Conservation (phyloP, 2,797 vertebrate genomes). For the Chiloscyllium punctatum region DNA sequence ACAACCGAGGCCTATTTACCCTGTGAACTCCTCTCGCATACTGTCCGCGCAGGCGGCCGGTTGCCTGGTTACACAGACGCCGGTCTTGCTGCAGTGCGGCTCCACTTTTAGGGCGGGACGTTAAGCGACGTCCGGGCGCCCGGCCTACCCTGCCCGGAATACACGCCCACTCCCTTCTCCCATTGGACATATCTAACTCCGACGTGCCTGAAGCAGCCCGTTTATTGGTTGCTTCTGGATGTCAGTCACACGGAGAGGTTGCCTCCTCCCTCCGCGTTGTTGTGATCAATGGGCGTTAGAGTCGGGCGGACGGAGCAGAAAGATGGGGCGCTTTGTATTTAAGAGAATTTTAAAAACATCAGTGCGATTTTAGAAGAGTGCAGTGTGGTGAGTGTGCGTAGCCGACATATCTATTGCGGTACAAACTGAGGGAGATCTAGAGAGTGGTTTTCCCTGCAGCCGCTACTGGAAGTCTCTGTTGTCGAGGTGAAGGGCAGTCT, state of each 20-base stretch:
- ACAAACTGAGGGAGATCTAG: background rate
- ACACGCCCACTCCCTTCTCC: background rate
- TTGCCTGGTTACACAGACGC: constrained; percentile 17
- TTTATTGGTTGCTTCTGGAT: background rate
- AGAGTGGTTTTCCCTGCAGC: background rate
- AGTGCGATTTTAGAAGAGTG: background rate
- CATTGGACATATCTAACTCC: background rate
- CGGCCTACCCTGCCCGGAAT: background rate
- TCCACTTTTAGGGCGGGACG: background rate
- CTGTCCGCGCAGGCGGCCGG: background rate
- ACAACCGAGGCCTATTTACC: background rate
- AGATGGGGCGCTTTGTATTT: background rate
- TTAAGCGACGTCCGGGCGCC: background rate
- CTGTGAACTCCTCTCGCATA: background rate
- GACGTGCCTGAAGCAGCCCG: background rate
- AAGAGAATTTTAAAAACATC: background rate
- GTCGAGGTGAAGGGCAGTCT: background rate
- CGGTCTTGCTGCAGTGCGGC: constrained; percentile 31
- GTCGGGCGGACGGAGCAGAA: too few relatives aligned
- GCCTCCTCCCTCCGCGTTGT: background rate
- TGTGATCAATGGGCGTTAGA: background rate
- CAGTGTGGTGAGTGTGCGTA: too few relatives aligned
- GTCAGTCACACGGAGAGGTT: background rate
- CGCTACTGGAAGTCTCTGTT: background rate
- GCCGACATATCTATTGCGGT: too few relatives aligned